Conservation (phyloP, 2,888 invertebrate genomes). For the Nomada flava region DNA sequence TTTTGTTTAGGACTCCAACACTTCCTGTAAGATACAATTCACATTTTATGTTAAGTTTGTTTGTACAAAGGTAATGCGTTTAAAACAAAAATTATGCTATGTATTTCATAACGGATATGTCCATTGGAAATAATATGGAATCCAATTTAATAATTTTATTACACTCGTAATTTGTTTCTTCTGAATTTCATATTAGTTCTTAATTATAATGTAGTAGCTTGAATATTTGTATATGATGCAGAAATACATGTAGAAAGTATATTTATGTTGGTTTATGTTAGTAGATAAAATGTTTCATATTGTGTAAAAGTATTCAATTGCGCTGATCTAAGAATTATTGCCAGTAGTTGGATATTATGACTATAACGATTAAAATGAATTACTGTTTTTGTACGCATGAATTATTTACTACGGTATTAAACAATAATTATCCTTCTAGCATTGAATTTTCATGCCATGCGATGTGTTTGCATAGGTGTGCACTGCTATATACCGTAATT, state of each 20-base stretch:
- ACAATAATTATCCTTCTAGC: no score
- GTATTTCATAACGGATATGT: background rate
- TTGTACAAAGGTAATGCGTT: slow-evolving; percentile 26
- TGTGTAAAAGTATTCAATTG: background rate
- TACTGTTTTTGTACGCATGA: no score
- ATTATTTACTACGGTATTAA: no score
- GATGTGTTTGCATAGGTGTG: background rate
- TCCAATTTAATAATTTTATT: background rate
- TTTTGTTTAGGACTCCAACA: slow-evolving; percentile 8
- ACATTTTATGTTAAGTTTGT: background rate
- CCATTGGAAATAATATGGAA: background rate
- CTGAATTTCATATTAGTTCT: background rate
- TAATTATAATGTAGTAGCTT: background rate
- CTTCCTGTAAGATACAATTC: background rate
- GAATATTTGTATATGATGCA: background rate
- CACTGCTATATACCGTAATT: background rate
- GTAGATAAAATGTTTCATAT: background rate
- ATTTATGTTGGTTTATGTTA: background rate
- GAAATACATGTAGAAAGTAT: no score
- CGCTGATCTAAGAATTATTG: background rate
- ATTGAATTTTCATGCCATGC: no score
- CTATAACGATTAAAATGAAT: background rate
- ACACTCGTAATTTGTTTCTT: background rate
- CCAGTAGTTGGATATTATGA: background rate
- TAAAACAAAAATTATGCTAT: background rate